Base-by-base conservation (phyloP, 2,113 vertebrate species). In the Embiotoca jacksoni region DNA sequence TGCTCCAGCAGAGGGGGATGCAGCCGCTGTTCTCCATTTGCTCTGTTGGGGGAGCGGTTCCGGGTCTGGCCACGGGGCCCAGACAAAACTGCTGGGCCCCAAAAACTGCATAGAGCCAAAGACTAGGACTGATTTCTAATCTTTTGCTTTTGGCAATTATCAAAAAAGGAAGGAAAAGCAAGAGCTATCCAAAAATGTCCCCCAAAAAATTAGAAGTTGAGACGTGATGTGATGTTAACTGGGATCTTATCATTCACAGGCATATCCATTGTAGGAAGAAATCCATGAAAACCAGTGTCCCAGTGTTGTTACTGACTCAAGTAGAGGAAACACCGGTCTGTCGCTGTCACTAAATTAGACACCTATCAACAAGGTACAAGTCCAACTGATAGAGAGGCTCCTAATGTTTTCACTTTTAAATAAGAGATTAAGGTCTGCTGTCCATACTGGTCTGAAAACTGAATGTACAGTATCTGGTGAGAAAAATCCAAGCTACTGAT, bases 1-100 rank as follows among this genome's bases (percentile, higher is more conserved):
- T 95, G 70, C 96, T 95, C 98, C 98, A 99, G 94, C 98, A 99
- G 49, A 97, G 83, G 44, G 97, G 97, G 89, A 99, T 96, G 87
- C 98, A 99, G 94, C 97, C 96, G 78, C 96, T 96, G 65, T 78
- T 96, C 95, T 98, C 97, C 97, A 98, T 98, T 81, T 79, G 93
- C 75, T 63, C 65, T 93, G 59, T 32, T 49, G 61, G 10, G 23
- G n/a, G 85, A 82, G 91, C 94, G 88, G 94, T 88, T 80, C 92
- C 88, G 93, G 94, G 91, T 94, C 91, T 39, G 93, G 86, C 63
- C 83, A 80, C 61, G 5, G 46, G 92, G 91, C 91, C 96, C 81
- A 92, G 89, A 94, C 89, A 95, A 81, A 74, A 56, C 31, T 73
- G 53, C 81, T 84, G 86, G 79, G 92, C 90, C 94, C 76, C 80